Percentiles rank a stretch among this genome's conserved stretches.
phyloP scores from a whole-genome alignment of 2,797 vertebrate species.

The Esox masquinongy region DNA sequence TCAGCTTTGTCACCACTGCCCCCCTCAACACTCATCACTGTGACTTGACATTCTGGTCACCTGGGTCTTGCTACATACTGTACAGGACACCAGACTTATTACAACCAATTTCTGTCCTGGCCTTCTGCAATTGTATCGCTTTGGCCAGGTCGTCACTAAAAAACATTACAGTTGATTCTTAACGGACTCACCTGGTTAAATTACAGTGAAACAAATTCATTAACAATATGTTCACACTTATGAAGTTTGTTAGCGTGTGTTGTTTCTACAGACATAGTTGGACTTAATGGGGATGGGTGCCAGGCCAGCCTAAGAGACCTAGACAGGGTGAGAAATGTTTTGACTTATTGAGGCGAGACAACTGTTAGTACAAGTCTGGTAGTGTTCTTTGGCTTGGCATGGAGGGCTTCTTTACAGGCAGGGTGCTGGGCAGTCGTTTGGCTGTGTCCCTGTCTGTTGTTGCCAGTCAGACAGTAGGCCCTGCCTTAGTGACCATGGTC shows the following conservation, averaged over 20 bases:
- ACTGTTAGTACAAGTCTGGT: constrained; percentile 19
- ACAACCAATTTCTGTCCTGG: too few species aligned
- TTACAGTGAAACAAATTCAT: too few species aligned
- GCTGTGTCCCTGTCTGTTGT: constrained; percentile 16
- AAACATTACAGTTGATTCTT: too few species aligned
- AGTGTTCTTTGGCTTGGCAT: constrained; percentile 23
- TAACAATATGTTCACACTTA: not conserved
- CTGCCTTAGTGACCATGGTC: constrained; percentile 24
- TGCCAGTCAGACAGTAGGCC: constrained; percentile 11
- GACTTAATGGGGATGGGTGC: not conserved
- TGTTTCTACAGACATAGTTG: constrained; percentile 2
- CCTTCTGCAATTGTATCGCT: too few species aligned
- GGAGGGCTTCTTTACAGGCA: constrained; percentile 9
- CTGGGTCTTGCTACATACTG: too few species aligned
- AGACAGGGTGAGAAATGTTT: constrained; percentile 23
- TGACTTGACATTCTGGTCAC: too few species aligned
- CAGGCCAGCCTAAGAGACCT: not conserved
- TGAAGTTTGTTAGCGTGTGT: not conserved
- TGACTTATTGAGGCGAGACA: constrained; percentile 12
- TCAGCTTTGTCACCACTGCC: too few species aligned
- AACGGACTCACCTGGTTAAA: too few species aligned
- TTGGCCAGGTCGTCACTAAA: too few species aligned
- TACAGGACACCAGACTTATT: too few species aligned
- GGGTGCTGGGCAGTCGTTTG: constrained; percentile 4
- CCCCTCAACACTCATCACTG: too few species aligned